A percentile compares a stretch with the other conserved stretches of the same genome.
These are phyloP conservation scores for Etheostoma nigrum DNA, from an alignment of 2,797 vertebrate genomes.

Conservation along the genomic window DNA sequence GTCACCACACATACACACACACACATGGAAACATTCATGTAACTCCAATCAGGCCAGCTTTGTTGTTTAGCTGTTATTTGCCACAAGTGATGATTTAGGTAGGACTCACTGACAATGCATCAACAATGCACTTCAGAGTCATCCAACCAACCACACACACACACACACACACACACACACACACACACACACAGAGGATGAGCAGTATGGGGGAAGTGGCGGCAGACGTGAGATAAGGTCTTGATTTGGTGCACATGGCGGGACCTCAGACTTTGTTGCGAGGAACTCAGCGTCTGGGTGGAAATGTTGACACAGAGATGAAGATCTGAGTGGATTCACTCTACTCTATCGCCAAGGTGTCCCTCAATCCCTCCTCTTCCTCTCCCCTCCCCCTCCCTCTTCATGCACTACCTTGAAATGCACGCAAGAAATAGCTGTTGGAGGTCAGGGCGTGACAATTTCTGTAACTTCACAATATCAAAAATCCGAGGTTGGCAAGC, in stretches of 20 bases:
- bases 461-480: not conserved
- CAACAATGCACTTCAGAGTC: constrained; percentile 29
- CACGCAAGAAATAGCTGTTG: not conserved
- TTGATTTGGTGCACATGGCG: constrained; percentile 35
- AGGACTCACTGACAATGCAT: not conserved
- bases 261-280: constrained; percentile 20
- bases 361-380: not conserved
- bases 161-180: not conserved
- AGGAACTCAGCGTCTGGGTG: constrained; percentile 21
- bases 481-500: not conserved
- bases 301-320: constrained; percentile 30
- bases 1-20: constrained; percentile 28
- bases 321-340: constrained; percentile 28
- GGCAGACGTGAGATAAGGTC: constrained; percentile 47
- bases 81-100: constrained; percentile 26
- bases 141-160: constrained; percentile 5
- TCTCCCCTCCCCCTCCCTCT: not conserved
- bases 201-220: constrained; percentile 28
- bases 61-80: constrained; percentile 19
- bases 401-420: not conserved
- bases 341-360: constrained; percentile 14
- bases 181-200: not conserved
- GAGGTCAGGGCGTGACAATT: not conserved
- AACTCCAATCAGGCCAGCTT: constrained; percentile 26
- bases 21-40: constrained; percentile 33